Conservation (phyloP, 2,888 invertebrate genomes). For the Temnothorax unifasciatus region DNA sequence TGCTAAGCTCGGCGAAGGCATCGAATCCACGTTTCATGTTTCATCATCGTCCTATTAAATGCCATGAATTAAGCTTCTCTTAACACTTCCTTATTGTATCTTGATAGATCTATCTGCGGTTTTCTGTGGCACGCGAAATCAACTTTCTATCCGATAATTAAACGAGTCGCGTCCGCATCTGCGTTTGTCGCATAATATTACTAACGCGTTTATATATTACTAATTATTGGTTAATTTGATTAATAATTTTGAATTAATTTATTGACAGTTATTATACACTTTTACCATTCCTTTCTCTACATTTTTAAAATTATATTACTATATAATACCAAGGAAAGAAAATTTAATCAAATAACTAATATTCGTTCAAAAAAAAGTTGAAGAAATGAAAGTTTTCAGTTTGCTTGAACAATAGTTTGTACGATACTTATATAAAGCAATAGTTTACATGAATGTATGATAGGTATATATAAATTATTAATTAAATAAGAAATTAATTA, state of each 20-base stretch:
- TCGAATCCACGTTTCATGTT: background rate
- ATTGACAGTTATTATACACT: background rate
- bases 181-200: background rate
- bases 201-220: background rate
- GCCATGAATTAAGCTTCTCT: constrained; percentile 2
- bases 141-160: background rate
- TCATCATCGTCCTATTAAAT: background rate
- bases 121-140: background rate
- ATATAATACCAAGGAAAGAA: background rate
- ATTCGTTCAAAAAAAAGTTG: background rate
- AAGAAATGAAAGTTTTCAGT: background rate
- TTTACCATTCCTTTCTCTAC: background rate
- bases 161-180: background rate
- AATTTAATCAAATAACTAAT: background rate
- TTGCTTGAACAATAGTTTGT: background rate
- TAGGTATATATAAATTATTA: background rate
- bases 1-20: background rate
- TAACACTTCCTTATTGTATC: constrained; percentile 26
- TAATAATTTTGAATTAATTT: constrained; percentile 10
- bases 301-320: background rate
- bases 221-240: background rate
- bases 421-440: background rate
- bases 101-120: constrained; percentile 1
- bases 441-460: background rate
- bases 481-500: constrained; percentile 9